Conservation (phyloP, 1,140 invertebrate genomes). For the Drosophila busckii region DNA sequence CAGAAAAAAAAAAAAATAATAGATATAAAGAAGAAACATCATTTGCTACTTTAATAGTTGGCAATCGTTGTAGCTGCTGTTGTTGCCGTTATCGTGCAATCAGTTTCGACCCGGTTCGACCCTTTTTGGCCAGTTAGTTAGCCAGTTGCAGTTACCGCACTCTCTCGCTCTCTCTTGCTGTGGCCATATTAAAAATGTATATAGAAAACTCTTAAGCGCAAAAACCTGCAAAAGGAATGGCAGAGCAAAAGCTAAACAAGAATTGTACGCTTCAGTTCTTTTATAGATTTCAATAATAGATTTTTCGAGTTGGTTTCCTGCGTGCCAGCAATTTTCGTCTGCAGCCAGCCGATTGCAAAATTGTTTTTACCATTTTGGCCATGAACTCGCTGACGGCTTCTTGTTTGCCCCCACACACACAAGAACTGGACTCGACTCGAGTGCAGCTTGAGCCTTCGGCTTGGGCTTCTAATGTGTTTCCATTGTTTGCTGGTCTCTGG, state of each 20-base stretch:
- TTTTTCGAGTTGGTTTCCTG: constrained; percentile 76
- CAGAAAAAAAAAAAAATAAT: no score
- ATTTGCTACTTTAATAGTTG: constrained; percentile 73
- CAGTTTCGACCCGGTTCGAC: constrained; percentile 54
- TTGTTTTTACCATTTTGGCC: constrained; percentile 59
- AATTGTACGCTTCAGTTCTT: constrained; percentile 50
- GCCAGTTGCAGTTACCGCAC: constrained; percentile 25
- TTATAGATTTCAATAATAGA: constrained; percentile 79
- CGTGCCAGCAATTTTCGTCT: constrained; percentile 67
- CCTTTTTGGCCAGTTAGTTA: constrained; percentile 72
- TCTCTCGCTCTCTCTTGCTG: constrained; percentile 14
- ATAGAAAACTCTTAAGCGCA: constrained; percentile 75
- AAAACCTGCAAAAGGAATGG: constrained; percentile 36
- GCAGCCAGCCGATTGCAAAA: constrained; percentile 70
- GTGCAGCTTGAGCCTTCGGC: constrained; percentile 3
- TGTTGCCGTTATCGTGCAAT: constrained; percentile 52
- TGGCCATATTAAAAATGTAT: constrained; percentile 70
- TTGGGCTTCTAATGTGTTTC: constrained; percentile 60
- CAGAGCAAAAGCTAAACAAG: not conserved
- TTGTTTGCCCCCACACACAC: no score
- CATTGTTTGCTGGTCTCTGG: constrained; percentile 61
- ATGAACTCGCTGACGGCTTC: constrained; percentile 37
- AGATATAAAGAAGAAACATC: constrained; percentile 51
- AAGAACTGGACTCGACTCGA: constrained; percentile 16
- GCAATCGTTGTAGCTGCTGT: constrained; percentile 37